Percentiles rank a stretch among this genome's conserved stretches.
Evolutionary conservation across 2,113 vertebrate genomes (phyloP).

Genomic region (Echinops telfairi): DNA sequence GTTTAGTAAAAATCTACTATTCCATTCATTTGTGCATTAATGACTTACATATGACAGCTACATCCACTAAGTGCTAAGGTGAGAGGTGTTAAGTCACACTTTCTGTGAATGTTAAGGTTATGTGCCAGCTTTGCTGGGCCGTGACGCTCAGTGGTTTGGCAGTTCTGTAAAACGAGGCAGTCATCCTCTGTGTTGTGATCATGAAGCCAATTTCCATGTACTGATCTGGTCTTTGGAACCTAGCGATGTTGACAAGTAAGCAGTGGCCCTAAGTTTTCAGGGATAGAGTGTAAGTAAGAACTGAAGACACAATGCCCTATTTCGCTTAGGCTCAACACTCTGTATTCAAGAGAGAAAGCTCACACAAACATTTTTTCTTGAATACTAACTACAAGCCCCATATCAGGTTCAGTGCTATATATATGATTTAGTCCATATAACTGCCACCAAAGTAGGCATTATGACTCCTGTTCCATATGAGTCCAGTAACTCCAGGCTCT

Average conservation of each 20-base stretch:
- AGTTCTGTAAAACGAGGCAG: not conserved
- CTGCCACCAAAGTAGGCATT: not conserved
- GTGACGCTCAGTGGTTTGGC: not conserved
- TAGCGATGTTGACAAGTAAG: not conserved
- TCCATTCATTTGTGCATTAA: not conserved
- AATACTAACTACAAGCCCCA: not conserved
- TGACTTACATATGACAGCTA: not conserved
- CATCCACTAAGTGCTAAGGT: not conserved
- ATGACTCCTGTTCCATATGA: not conserved
- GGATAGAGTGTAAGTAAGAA: not conserved
- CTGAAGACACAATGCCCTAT: not conserved
- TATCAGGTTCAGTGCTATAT: not conserved
- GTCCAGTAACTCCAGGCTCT: constrained; percentile 4
- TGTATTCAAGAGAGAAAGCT: not conserved
- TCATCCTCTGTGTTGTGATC: not conserved
- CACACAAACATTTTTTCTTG: not conserved
- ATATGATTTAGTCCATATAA: not conserved
- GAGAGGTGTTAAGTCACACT: no score
- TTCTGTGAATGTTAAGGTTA: not conserved
- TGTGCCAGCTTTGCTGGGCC: not conserved
- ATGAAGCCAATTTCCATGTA: not conserved
- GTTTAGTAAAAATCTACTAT: not conserved
- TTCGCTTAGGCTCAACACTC: not conserved
- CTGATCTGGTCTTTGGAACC: not conserved
- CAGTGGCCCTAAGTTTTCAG: not conserved